Evolutionary conservation across 35 echinoderm and acorn worm genomes (phyloP), one percentile per base, ranked within the genome.

Genomic region (Ophiothrix spiculata): DNA sequence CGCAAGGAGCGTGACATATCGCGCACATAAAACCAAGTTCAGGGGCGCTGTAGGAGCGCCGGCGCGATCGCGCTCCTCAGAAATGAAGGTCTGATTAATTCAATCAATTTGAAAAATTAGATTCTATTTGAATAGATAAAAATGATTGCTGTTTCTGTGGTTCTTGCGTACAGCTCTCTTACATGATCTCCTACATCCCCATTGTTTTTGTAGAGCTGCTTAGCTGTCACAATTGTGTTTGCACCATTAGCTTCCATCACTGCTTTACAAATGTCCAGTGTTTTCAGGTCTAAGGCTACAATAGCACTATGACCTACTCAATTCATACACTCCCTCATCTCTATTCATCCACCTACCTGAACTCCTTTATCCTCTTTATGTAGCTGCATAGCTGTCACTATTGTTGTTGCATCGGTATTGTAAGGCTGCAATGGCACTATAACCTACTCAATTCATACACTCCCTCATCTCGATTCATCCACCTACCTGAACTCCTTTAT

Each of bases 211-310:
- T 98, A 91, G 21, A 98, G 40, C 17, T 79, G 76, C 85, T 94
- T 93, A 19, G 82, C 89, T 63, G 93, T 88, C 36, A 94, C 79
- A 34, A 94, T 82, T 32, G 91, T 64, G 33, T 77, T 81, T 39
- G 95, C 88, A 1, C 87, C 86, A 49, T 83, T 86, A 79, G 81
- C 82, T 19, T 90, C 89, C 91, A 98, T 93, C 28, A 91, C 87
- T n/a, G 79, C 89, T 32, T 79, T 83, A 56, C 82, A 90, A 80
- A 91, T 90, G 14, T 8, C 45, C 14, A 89, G 88, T 29, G 93
- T 90, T 56, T 91, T 87, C 0, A 98, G 95, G 15, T 86, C 60
- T 28, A 98, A 88, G 38, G 89, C 85, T 79, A 88, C 89, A 11
- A 94, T 73, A 35, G 95, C 95, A 45, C 49, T 89, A 83, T 89